These are phyloP conservation scores for Sycophaga agraensis DNA, from an alignment of 1,140 invertebrate genomes.

Conservation along the genomic window DNA sequence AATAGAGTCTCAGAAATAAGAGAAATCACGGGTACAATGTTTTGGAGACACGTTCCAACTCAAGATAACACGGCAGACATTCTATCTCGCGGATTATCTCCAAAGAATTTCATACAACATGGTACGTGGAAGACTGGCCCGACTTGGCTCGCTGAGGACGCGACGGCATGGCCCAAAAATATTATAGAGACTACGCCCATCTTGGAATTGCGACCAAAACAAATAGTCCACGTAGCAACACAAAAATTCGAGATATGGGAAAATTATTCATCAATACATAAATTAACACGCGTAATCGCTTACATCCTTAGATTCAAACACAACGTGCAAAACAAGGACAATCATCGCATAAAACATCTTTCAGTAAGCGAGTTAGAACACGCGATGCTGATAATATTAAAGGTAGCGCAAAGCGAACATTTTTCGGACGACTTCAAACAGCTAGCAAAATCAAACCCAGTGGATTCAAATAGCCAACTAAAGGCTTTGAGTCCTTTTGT, in stretches of 20 bases:
- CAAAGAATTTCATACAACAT: not conserved
- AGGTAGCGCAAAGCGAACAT: not conserved
- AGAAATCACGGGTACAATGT: not conserved
- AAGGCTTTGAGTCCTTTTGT: constrained; percentile 33
- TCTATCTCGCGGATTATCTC: not conserved
- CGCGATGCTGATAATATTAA: not conserved
- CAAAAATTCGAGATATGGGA: not conserved
- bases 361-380: not conserved
- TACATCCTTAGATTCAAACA: not conserved
- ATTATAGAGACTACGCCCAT: not conserved
- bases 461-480: not conserved
- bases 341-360: not conserved
- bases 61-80: not conserved
- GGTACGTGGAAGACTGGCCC: not conserved
- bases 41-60: not conserved
- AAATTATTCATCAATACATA: not conserved
- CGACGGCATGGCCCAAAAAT: not conserved
- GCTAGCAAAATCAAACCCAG: not conserved
- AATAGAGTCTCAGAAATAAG: constrained; percentile 5
- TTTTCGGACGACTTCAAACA: not conserved
- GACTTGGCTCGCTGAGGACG: not conserved
- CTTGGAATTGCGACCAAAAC: not conserved
- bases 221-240: not conserved
- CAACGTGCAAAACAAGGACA: not conserved
- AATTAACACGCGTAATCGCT: not conserved